These are phyloP conservation scores for Anoura caudifer DNA, from an alignment of 2,113 vertebrate genomes.

Conservation along the genomic window DNA sequence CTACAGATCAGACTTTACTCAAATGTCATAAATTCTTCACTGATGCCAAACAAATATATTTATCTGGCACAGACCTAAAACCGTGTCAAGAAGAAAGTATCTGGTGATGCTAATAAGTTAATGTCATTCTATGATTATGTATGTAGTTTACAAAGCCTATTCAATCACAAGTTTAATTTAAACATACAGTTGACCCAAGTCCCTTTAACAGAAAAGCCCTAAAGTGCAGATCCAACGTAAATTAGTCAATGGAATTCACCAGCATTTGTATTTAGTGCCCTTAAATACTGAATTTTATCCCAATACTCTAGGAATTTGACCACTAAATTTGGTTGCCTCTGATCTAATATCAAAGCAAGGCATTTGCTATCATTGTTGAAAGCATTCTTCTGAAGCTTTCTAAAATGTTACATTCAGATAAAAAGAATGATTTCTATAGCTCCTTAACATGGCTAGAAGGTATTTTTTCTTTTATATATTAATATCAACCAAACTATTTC, in stretches of 20 bases:
- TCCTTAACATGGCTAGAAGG: background rate
- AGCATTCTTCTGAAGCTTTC: background rate
- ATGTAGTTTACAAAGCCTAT: background rate
- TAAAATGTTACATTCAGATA: background rate
- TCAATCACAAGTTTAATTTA: background rate
- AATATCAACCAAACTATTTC: background rate
- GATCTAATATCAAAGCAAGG: background rate
- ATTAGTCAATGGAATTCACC: background rate
- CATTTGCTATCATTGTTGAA: background rate
- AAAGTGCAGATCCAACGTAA: background rate
- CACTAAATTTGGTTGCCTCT: background rate
- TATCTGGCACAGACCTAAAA: background rate
- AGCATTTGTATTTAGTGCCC: background rate
- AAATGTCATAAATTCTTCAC: background rate
- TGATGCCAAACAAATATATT: background rate
- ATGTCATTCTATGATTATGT: background rate
- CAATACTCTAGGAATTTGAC: background rate
- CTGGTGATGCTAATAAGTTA: background rate
- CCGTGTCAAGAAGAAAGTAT: background rate
- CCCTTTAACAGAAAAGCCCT: background rate
- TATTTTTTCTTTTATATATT: background rate
- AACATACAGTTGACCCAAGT: background rate
- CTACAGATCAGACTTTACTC: background rate
- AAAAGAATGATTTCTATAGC: background rate
- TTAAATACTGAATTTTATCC: background rate